Percentiles rank a stretch among this genome's conserved stretches.
These are phyloP conservation scores for Abrostola tripartita DNA, from an alignment of 2,888 invertebrate species.

Conservation along the genomic window DNA sequence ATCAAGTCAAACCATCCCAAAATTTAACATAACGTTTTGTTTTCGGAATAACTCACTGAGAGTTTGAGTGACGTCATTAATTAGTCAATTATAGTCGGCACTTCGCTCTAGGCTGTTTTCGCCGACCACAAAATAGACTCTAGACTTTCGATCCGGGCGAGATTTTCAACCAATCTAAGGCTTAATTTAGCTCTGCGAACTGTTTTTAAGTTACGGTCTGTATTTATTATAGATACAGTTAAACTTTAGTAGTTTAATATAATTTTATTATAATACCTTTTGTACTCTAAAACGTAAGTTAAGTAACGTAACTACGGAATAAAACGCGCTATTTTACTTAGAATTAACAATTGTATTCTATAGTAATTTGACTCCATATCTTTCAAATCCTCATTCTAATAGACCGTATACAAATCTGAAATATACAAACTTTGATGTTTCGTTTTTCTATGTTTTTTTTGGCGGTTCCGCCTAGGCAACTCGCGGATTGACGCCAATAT, in stretches of 20 bases:
- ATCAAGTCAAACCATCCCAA: constrained; percentile 13
- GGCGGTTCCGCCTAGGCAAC: constrained; percentile 46
- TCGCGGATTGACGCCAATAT: constrained; percentile 71
- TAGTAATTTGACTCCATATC: no score
- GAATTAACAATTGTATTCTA: no score
- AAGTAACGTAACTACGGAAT: no score
- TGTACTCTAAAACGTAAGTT: no score
- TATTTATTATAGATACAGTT: neutral
- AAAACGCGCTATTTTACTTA: no score
- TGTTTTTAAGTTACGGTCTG: neutral
- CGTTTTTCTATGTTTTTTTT: constrained; percentile 34
- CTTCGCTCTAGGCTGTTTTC: constrained; percentile 27
- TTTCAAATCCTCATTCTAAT: neutral
- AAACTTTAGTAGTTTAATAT: no score
- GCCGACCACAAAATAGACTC: constrained; percentile 40
- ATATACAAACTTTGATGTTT: constrained; percentile 6
- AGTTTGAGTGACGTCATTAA: constrained; percentile 45
- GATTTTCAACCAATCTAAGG: constrained; percentile 45
- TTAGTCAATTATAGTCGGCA: constrained; percentile 41
- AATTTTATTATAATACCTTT: no score
- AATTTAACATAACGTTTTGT: constrained; percentile 20
- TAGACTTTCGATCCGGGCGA: constrained; percentile 40
- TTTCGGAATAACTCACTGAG: constrained; percentile 26
- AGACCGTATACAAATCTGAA: neutral
- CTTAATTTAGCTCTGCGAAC: constrained; percentile 10